Conservation (phyloP, 1,140 invertebrate species). For the Stegodyphus mimosarum region DNA sequence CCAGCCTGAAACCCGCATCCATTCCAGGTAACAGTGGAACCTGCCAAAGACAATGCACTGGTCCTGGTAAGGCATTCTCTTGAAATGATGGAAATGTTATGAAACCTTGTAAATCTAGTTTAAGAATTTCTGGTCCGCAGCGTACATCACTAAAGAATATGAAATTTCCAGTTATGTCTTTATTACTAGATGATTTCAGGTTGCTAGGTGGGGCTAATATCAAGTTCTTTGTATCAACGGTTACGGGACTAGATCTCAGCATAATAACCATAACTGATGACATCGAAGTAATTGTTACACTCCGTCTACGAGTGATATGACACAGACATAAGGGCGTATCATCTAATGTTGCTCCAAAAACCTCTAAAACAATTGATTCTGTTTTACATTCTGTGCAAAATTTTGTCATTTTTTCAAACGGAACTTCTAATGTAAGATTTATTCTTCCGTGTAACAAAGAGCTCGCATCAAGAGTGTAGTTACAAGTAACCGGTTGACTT, state of each 20-base stretch:
- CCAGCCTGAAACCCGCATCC: constrained; percentile 62
- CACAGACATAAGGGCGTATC: constrained; percentile 60
- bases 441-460: constrained; percentile 61
- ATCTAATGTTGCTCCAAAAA: constrained; percentile 52
- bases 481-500: constrained; percentile 58
- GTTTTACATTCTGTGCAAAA: constrained; percentile 57
- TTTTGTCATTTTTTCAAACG: constrained; percentile 60
- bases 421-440: constrained; percentile 60
- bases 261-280: constrained; percentile 43
- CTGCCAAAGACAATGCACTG: constrained; percentile 62
- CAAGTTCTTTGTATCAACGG: constrained; percentile 6
- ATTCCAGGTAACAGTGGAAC: constrained; percentile 59
- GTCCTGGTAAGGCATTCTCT: constrained; percentile 26
- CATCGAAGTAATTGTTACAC: constrained; percentile 42
- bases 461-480: constrained; percentile 62
- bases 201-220: background rate
- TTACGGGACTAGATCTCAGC: constrained; percentile 31
- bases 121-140: constrained; percentile 61
- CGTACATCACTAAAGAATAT: constrained; percentile 59
- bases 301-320: constrained; percentile 32
- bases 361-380: constrained; percentile 54
- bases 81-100: constrained; percentile 58
- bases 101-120: constrained; percentile 61
- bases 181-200: constrained; percentile 18
- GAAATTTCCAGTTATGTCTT: constrained; percentile 43